A percentile compares a stretch with the other conserved stretches of the same genome.
Conservation (phyloP, 2,797 vertebrate species). For the Bufotes viridis region DNA sequence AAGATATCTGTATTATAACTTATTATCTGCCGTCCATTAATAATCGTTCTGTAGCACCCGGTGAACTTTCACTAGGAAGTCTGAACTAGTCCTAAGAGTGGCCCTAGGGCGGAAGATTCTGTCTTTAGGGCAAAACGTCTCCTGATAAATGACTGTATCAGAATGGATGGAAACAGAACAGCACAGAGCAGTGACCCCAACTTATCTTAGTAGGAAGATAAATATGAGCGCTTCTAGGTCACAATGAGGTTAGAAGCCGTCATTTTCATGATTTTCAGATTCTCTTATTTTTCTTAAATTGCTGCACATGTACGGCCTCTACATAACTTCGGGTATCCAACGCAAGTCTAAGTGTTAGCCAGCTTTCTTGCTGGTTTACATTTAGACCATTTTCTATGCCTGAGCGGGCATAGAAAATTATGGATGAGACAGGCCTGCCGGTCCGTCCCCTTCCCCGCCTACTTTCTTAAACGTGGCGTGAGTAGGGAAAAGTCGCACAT, state of each 20-base stretch:
- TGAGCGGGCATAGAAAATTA: no score
- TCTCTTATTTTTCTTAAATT: neutral
- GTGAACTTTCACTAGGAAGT: neutral
- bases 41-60: neutral
- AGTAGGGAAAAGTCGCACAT: no score
- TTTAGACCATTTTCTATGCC: no score
- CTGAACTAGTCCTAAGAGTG: neutral
- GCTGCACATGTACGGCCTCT: neutral
- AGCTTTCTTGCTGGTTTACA: no score
- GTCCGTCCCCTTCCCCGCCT: no score
- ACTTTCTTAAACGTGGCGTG: no score
- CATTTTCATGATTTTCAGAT: neutral
- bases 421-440: no score
- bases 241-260: neutral
- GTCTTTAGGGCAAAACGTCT: neutral
- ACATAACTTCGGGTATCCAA: no score
- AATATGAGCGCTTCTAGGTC: neutral
- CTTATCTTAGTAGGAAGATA: constrained; percentile 15
- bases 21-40: neutral
- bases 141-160: constrained; percentile 20
- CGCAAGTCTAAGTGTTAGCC: no score
- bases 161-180: constrained; percentile 8
- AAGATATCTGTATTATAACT: no score
- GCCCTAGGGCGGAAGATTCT: neutral
- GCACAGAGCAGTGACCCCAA: neutral